Evolutionary conservation across 2,797 vertebrate species (phyloP), one percentile per base, ranked within the genome.

Genomic region (Buphagus erythrorhynchus): DNA sequence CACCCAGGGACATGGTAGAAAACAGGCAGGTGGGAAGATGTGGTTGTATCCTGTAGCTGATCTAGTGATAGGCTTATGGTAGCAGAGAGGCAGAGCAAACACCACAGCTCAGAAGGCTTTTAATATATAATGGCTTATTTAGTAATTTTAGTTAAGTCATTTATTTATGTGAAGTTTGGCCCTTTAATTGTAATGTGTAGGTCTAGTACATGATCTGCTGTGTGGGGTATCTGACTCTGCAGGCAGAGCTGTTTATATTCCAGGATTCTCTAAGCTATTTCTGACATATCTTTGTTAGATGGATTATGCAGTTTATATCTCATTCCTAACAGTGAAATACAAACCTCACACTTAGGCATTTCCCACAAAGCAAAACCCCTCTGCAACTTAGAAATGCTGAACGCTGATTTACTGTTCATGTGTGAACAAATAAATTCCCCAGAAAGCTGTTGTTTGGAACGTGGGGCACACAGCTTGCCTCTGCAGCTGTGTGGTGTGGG

Each of bases 351-450:
- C 65, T 86, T 88, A 87, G 74, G 74, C 89, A 92, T 97, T 97
- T 95, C 93, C 87, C 94, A 94, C 58, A 93, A 93, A 96, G 73
- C 62, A 76, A 80, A 87, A 88, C 38, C 61, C 49, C 42, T 65
- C 71, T 76, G 66, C 52, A 83, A 31, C 69, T 89, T 51, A 33
- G 68, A 75, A 92, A 54, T 25, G 58, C 77, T 45, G 74, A 88
- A 66, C 5, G 63, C 75, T 90, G 94, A 97, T 96, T 95, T 95
- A 95, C 63, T 59, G 88, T 78, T 96, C 66, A 46, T 75, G 91
- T 97, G 95, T 66, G 90, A 97, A 94, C 82, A 95, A 90, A 92
- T 94, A 81, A 88, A 75, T 91, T 63, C 77, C 63, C 93, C 90
- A 61, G 95, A 91, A 88, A 84, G 83, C 63, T 52, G 85, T 54